Evolutionary conservation across 2,888 invertebrate species (phyloP), one percentile per base, ranked within the genome.

Genomic region (Dryadula phaetusa): DNA sequence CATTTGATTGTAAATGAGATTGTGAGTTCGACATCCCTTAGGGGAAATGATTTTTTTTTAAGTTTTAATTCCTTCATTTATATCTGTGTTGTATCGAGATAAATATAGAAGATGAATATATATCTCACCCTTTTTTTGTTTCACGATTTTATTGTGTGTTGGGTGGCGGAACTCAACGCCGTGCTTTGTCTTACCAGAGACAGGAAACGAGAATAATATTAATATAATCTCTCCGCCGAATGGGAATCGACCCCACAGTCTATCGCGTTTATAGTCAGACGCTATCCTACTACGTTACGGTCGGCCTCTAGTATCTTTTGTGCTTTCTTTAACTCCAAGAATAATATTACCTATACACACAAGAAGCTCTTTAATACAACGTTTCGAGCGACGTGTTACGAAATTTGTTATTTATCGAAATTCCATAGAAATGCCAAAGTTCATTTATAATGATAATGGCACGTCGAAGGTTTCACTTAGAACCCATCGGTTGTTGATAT

Each of bases 351-450:
- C 28, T 8, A 49, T 47, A 47, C 25, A 49, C 25, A 28, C 10
- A 28, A n/a, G n/a, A 28, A 49, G 28, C 28, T 52, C 8, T 25
- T 52, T 10, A 44, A 46, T 14, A 32, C 22, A 56, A 40, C n/a
- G 8, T 56, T 40, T 37, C n/a, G 0, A 37, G 0, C 10, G n/a
- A 56, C 2, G 7, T 22, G n/a, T n/a, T 56, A 37, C 20, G 25
- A 40, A 40, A 56, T n/a, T 25, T 10, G 10, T 40, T 56, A 56
- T 40, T 56, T 44, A 44, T 60, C 18, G 44, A 60, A 60, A 25
- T 25, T 16, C 40, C 18, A 14, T 44, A 14, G 28, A 44, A 46
- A 60, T n/a, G 32, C 18, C 60, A 18, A 32, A 60, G 28, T 46
- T 44, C 16, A 28, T 25, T 28, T 18, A 28, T 20, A 44, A 28